Evolutionary conservation across 2,888 invertebrate species (phyloP), one percentile per base, ranked within the genome.

Genomic region (Agrypnus murinus): DNA sequence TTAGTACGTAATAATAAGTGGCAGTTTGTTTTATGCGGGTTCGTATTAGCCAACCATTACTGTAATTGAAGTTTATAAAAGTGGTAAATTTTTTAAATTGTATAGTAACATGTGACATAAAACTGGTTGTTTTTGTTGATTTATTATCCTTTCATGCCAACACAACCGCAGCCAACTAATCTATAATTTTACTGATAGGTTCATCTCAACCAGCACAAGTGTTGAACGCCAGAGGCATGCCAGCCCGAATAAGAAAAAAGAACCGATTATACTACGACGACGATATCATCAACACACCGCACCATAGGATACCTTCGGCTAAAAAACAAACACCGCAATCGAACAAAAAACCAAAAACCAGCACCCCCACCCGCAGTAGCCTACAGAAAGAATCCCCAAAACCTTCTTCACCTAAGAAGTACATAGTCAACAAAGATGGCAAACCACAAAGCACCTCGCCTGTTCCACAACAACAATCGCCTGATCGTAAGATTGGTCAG

Each of bases 241-340:
- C 96, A 63, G 95, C 94, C 4, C 89, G 97, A 69, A 95, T 96
- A 76, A 89, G 96, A 32, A 97, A 96, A 85, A 94, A 95, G 81
- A 97, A 97, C 84, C 78, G 77, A 34, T 88, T 96, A 65, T 96
- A 96, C 83, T 96, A 92, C 85, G 96, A 96, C 84, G 96, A 97
- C 84, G 94, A 95, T 83, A 91, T 95, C 80, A 92, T 95, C 15
- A 94, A 94, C 81, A 93, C 92, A 73, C 91, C 93, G 46, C 93
- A 93, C 80, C 92, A 93, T 55, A 87, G 92, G 78, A 90, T 91
- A 71, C 90, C 91, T 71, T 90, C 94, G 14, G 92, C 93, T 10
- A 92, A 91, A 80, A 89, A 91, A 81, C 87, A 88, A 58, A 90
- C 90, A 80, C 83, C 84, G n/a, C 88, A 90, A 31, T 91, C 64